Evolutionary conservation across 2,797 vertebrate species (phyloP).

Genomic region (Leptatherina wallacei): DNA sequence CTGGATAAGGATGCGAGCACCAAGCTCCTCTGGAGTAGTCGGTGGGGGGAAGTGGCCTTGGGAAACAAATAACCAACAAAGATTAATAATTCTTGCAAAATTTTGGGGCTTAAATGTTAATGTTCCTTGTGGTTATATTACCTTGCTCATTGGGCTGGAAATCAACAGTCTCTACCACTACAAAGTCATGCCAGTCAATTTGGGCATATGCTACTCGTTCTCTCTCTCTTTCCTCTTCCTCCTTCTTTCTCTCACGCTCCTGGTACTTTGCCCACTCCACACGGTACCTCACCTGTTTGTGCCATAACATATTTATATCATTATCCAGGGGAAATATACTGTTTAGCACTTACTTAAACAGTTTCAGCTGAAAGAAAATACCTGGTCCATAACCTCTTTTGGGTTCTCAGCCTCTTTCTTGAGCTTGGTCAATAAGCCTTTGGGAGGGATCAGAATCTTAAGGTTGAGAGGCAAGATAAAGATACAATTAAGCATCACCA

Average conservation of each 20-base stretch:
- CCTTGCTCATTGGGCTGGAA: slow-evolving; percentile 98
- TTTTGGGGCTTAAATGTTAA: not conserved
- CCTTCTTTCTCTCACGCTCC: slow-evolving; percentile 97
- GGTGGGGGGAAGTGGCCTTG: slow-evolving; percentile 98
- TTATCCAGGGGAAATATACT: slow-evolving; percentile 13
- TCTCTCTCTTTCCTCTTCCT: slow-evolving; percentile 97
- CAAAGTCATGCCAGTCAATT: slow-evolving; percentile 99
- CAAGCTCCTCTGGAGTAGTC: slow-evolving; percentile 95
- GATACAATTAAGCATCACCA: slow-evolving; percentile 12
- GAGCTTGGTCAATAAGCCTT: slow-evolving; percentile 92
- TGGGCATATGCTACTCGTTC: slow-evolving; percentile 97
- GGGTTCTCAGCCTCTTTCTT: slow-evolving; percentile 96
- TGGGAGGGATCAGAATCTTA: slow-evolving; percentile 97
- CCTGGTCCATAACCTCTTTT: slow-evolving; percentile 97
- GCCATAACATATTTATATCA: slow-evolving; percentile 14
- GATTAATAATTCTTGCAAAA: not conserved
- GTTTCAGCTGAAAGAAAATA: slow-evolving; percentile 64
- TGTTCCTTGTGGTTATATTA: slow-evolving; percentile 45
- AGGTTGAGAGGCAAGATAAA: slow-evolving; percentile 39
- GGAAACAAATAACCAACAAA: slow-evolving; percentile 3
- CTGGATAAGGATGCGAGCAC: slow-evolving; percentile 97
- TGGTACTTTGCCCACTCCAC: slow-evolving; percentile 99
- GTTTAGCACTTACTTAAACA: not conserved
- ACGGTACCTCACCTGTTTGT: slow-evolving; percentile 91
- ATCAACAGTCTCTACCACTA: slow-evolving; percentile 98